Percentiles rank a stretch among this genome's conserved stretches.
Conservation (phyloP, 2,113 vertebrate genomes). For the Pristiophorus japonicus region DNA sequence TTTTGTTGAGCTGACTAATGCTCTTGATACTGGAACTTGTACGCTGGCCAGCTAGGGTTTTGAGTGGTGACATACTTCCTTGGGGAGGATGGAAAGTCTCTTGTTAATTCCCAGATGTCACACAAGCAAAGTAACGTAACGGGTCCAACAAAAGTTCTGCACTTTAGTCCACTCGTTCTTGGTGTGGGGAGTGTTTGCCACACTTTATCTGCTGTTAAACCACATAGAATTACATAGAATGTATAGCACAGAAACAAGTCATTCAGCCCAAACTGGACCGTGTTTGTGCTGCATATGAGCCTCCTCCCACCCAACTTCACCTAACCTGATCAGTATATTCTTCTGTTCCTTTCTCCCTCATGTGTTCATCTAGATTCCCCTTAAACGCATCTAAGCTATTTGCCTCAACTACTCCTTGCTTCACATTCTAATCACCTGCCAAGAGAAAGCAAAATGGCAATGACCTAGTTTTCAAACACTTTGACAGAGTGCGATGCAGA, state of each 20-base stretch:
- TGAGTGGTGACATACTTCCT: not conserved
- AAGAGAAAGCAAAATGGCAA: not conserved
- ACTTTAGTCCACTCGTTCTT: not conserved
- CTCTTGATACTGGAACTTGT: slow-evolving; percentile 9
- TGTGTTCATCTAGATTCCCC: not conserved
- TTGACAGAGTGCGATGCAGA: not conserved
- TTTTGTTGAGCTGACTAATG: not conserved
- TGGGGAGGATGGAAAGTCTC: not conserved
- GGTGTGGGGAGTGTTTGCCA: not conserved
- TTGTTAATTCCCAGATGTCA: not conserved
- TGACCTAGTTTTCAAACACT: slow-evolving; percentile 1
- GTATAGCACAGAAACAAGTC: not conserved
- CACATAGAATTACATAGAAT: not conserved
- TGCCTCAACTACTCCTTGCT: not conserved
- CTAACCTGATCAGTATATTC: not conserved
- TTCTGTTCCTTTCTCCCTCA: not conserved
- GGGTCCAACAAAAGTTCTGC: not conserved
- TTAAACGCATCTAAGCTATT: not conserved
- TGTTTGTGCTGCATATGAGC: not conserved
- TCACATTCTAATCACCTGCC: not conserved
- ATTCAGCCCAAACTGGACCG: not conserved
- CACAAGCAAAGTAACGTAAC: not conserved
- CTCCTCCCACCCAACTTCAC: not conserved
- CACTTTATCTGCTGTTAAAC: not conserved
- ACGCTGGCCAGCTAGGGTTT: not conserved